Evolutionary conservation across 1,140 invertebrate genomes (phyloP).

Genomic region (Rhyzopertha dominica): DNA sequence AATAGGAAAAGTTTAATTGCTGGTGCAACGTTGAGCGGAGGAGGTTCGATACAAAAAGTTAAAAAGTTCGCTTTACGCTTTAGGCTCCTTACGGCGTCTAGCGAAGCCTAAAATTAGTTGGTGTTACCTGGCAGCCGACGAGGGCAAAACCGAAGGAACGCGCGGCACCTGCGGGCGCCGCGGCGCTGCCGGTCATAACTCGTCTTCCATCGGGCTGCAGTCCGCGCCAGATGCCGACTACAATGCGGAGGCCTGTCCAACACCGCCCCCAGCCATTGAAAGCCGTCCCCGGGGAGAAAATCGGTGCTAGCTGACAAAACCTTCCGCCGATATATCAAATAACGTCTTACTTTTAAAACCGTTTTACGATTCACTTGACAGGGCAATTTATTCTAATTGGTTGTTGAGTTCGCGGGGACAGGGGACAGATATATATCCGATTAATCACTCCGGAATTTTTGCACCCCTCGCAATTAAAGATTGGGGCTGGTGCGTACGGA

Average conservation of each 20-base stretch:
- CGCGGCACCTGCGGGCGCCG: conserved; percentile 13
- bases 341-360: conserved; percentile 36
- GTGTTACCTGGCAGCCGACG: conserved; percentile 4
- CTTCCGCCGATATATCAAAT: conserved; percentile 34
- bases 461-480: too few species aligned
- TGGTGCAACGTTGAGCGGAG: too few species aligned
- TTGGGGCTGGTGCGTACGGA: too few species aligned
- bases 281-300: conserved; percentile 35
- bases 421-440: too few species aligned
- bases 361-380: conserved; percentile 26
- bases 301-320: conserved; percentile 37
- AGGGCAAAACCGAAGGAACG: conserved; percentile 2
- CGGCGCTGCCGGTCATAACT: conserved; percentile 24
- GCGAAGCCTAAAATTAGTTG: background rate
- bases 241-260: conserved; percentile 26
- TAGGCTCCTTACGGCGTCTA: background rate
- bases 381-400: conserved; percentile 37
- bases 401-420: conserved; percentile 20
- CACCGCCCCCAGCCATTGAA: conserved; percentile 33
- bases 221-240: conserved; percentile 25
- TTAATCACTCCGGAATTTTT: too few species aligned
- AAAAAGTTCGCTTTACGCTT: background rate
- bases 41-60: too few species aligned
- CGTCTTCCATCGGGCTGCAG: conserved; percentile 18
- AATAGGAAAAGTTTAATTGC: too few species aligned